Base-by-base conservation (phyloP, 1,140 invertebrate species). In the Drosophila albomicans region DNA sequence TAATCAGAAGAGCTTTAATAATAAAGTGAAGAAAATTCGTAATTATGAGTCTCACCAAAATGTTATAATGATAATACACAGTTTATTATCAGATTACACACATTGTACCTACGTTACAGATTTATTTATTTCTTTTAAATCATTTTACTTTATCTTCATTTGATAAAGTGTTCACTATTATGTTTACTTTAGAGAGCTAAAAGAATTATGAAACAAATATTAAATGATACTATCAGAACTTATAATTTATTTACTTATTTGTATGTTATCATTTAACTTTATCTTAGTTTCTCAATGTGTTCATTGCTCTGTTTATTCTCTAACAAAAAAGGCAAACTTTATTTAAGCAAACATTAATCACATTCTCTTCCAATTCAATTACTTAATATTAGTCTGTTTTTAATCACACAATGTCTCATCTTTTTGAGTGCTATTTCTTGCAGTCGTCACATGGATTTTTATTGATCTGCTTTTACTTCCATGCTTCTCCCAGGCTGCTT, bases 1-100 rank as follows among this genome's bases (percentile, higher is more conserved):
- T 25, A 25, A 25, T 25, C 20, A 35, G 4, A 25, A 32, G 6
- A 62, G 35, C 10, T 67, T 54, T 45, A 54, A 54, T 10, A 32
- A 11, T 7, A 32, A 16, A 7, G 16, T 1, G 4, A 3, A 7
- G 15, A 8, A 68, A 11, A 25, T 10, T 32, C 8, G 43, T 49
- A 8, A 5, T 30, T 7, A 25, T 8, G 38, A n/a, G 20, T 20
- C 20, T 25, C 8, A 8, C 7, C 30, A 25, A 32, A 7, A 32
- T 32, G 0, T 7, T 32, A 32, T 6, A 6, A 32, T 20, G 30
- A 32, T 32, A 32, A 6, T 32, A 5, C 20, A 3, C 20, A 20
- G 20, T 3, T 20, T 20, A 20, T 20, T 20, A 20, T 25, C 30
- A 1, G 2, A 7, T 7, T 32, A 3, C 30, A 32, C 6, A 32